A percentile compares a stretch with the other conserved stretches of the same genome.
These are phyloP conservation scores for Anolis carolinensis DNA, from an alignment of 2,113 vertebrate species.

Conservation along the genomic window DNA sequence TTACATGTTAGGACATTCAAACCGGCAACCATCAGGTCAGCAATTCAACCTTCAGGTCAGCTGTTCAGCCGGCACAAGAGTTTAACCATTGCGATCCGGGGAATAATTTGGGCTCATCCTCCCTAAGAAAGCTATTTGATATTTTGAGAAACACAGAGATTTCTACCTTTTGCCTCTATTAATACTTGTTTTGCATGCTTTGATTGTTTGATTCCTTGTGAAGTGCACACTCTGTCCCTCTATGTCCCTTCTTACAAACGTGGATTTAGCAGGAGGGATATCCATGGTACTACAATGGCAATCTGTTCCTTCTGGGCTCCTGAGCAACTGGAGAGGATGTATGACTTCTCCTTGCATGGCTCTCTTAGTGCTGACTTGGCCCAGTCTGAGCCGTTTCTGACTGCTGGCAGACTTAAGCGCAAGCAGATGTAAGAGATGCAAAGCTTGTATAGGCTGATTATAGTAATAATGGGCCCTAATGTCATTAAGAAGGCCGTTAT, in stretches of 20 bases:
- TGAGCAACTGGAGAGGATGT: rapidly evolving
- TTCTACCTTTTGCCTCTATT: background rate
- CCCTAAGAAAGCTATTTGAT: too few relatives aligned
- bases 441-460: constrained; percentile 5
- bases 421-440: constrained; percentile 20
- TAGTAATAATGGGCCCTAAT: constrained; percentile 42
- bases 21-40: too few relatives aligned
- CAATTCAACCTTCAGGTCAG: too few relatives aligned
- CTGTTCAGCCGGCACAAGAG: too few relatives aligned
- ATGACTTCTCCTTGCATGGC: background rate
- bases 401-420: background rate
- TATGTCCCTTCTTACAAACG: too few relatives aligned
- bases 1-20: too few relatives aligned
- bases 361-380: background rate
- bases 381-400: background rate
- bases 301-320: background rate
- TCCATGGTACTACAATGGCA: background rate
- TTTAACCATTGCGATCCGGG: too few relatives aligned
- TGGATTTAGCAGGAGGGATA: too few relatives aligned
- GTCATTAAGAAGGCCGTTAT: constrained; percentile 68
- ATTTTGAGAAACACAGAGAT: background rate
- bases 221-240: background rate
- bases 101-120: too few relatives aligned
- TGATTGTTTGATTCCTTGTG: background rate
- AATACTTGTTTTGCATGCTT: background rate